Percentiles rank a stretch among this genome's conserved stretches.
These are phyloP conservation scores for Ascaphus truei DNA, from an alignment of 2,113 vertebrate genomes.

Conservation along the genomic window DNA sequence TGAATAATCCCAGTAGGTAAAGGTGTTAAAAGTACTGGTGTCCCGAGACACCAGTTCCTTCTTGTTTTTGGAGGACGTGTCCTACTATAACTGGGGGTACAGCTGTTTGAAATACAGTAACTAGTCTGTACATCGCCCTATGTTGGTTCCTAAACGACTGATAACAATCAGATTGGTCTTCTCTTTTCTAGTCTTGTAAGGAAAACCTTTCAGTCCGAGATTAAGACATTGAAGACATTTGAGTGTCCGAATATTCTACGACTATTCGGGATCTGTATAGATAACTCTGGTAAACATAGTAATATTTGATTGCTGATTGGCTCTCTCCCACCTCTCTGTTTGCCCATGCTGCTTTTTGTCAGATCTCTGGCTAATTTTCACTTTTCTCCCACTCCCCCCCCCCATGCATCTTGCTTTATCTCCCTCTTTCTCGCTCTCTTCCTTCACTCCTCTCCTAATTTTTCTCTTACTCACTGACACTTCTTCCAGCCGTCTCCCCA, in stretches of 20 bases:
- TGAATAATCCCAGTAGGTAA: no score
- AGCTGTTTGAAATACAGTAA: fast-evolving
- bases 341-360: no score
- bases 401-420: neutral
- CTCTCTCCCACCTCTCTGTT: no score
- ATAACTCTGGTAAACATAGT: constrained; percentile 63
- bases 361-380: neutral
- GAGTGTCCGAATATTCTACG: constrained; percentile 82
- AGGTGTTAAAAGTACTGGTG: no score
- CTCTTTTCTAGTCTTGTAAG: constrained; percentile 59
- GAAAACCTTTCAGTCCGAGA: constrained; percentile 68
- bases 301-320: no score
- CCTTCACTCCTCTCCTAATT: neutral
- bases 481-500: no score
- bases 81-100: neutral
- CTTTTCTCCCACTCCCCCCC: neutral
- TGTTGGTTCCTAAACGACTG: no score
- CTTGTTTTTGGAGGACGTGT: no score
- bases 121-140: neutral
- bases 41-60: no score
- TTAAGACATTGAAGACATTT: constrained; percentile 76
- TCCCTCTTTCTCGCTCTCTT: neutral
- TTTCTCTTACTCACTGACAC: neutral
- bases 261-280: constrained; percentile 83
- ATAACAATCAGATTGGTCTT: neutral